Base-by-base conservation (phyloP, 2,888 invertebrate species). In the Hemaris fuciformis region DNA sequence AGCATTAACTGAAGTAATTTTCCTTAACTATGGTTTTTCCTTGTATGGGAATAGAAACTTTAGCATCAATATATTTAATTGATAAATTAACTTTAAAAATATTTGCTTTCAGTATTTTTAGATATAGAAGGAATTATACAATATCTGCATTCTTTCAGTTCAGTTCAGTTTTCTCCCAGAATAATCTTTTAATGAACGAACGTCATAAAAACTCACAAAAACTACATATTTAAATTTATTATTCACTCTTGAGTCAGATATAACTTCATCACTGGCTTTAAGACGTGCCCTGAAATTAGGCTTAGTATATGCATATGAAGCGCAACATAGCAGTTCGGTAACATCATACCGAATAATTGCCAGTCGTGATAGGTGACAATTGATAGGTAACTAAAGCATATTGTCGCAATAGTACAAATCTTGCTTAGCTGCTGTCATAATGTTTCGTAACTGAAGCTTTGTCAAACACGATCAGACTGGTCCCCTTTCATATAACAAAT, bases 401-500 rank as follows among this genome's bases (percentile, higher is more conserved):
- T 23, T 38, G 57, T 23, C 53, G 18, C 53, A 53, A 27, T 22
- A 13, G n/a, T 13, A 18, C 25, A 38, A 53, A 60, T 53, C 53
- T 41, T 27, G 20, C 38, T 25, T 41, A 41, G 48, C 20, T 8
- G 25, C 48, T 60, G 61, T 61, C 57, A 61, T 53, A 61, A 42
- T 18, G 22, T 86, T 81, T 82, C 80, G 78, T 70, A 82, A 86
- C 71, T 71, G 72, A 77, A 76, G 72, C 70, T 67, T 66, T 79
- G 79, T 77, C 79, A 81, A 74, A 76, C 70, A 72, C 72, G 74
- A 80, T 79, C 76, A 76, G 78, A 79, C 77, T 69, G 66, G 75
- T 77, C 69, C 68, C 70, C 70, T 64, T 71, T 57, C 77, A 75
- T 76, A 70, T 79, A 78, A 84, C 79, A 84, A 80, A 84, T 80